Evolutionary conservation across 2,888 invertebrate species (phyloP).

Genomic region (Urechis unicinctus): DNA sequence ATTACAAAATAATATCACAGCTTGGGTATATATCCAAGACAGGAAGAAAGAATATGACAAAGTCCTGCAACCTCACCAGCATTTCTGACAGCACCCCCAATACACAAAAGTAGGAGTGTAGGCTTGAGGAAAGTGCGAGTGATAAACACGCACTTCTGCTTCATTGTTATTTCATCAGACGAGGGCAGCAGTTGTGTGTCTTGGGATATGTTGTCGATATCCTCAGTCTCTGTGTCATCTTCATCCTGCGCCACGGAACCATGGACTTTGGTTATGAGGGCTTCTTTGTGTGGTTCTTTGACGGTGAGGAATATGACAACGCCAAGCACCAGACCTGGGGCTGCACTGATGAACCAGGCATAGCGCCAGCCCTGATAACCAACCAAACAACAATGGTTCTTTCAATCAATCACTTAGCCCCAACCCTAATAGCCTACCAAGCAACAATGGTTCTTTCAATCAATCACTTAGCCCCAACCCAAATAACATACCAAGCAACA

Average conservation of each 20-base stretch:
- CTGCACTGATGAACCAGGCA: slow-evolving; percentile 48
- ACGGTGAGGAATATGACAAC: slow-evolving; percentile 42
- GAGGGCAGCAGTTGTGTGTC: neutral
- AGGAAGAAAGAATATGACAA: neutral
- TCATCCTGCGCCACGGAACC: neutral
- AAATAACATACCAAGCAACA: too few relatives aligned
- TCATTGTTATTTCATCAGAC: too few relatives aligned
- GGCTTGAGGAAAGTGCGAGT: slow-evolving; percentile 22
- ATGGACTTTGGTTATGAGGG: neutral
- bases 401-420: too few relatives aligned
- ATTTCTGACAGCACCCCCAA: slow-evolving; percentile 49
- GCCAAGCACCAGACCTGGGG: slow-evolving; percentile 47
- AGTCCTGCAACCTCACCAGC: slow-evolving; percentile 30
- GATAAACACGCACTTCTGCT: neutral
- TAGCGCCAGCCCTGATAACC: slow-evolving; percentile 51
- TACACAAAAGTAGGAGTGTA: slow-evolving; percentile 41
- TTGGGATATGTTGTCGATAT: neutral
- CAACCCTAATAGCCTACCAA: too few relatives aligned
- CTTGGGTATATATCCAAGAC: too few relatives aligned
- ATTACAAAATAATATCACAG: too few relatives aligned
- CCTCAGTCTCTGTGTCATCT: neutral
- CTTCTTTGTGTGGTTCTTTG: slow-evolving; percentile 35
- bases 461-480: too few relatives aligned
- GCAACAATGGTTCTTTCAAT: too few relatives aligned
- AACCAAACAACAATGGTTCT: too few relatives aligned